Evolutionary conservation across 2,888 invertebrate genomes (phyloP).

Genomic region (Copidosoma aretas): DNA sequence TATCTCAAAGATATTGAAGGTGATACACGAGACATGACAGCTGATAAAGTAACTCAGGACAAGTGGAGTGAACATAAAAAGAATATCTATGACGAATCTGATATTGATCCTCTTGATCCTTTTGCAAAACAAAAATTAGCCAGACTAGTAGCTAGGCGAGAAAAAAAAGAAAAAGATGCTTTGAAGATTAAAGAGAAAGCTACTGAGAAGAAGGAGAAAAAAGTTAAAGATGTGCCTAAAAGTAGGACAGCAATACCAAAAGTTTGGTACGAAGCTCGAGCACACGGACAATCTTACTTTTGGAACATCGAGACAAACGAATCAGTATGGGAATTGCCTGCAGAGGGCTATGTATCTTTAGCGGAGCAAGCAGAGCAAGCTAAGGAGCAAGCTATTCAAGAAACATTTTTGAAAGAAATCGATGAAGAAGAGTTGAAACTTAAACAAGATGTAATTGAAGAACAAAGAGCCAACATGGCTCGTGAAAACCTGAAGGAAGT

Average conservation of each 20-base stretch:
- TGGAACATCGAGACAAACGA: conserved; percentile 88
- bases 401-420: conserved; percentile 62
- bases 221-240: conserved; percentile 44
- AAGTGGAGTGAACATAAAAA: conserved; percentile 45
- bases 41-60: conserved; percentile 62
- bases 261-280: conserved; percentile 81
- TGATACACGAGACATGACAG: conserved; percentile 57
- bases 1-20: conserved; percentile 83
- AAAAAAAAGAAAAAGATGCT: conserved; percentile 43
- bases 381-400: conserved; percentile 63
- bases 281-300: conserved; percentile 79
- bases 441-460: conserved; percentile 60
- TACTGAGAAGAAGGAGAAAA: too few species aligned
- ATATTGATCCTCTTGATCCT: conserved; percentile 56
- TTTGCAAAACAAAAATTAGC: conserved; percentile 38
- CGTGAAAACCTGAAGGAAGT: conserved; percentile 54
- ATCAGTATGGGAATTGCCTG: conserved; percentile 78
- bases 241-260: conserved; percentile 53
- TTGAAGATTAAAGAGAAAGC: conserved; percentile 12
- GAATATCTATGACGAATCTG: conserved; percentile 44
- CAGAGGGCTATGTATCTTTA: conserved; percentile 74
- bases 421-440: conserved; percentile 63
- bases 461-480: conserved; percentile 55
- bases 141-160: conserved; percentile 14
- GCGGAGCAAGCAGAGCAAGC: conserved; percentile 69